phyloP scores from a whole-genome alignment of 1,140 invertebrate species.

The Nephotettix cincticeps region DNA sequence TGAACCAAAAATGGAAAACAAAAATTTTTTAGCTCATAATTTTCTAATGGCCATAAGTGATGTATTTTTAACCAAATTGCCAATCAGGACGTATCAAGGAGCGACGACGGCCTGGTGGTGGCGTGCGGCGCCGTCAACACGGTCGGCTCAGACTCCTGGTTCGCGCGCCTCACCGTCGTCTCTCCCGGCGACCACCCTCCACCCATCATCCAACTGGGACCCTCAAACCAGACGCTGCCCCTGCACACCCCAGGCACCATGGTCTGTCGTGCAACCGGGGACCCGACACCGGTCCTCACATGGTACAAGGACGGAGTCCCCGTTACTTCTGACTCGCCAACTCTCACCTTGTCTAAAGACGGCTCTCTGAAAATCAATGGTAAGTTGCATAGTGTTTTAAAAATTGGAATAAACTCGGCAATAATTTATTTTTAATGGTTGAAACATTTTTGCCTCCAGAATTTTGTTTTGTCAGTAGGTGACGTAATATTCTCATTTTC shows the following conservation, averaged over 20 bases:
- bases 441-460: too few relatives aligned
- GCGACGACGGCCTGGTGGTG: slow-evolving; percentile 63
- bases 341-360: slow-evolving; percentile 68
- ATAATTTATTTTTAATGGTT: too few relatives aligned
- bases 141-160: slow-evolving; percentile 72
- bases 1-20: too few relatives aligned
- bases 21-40: too few relatives aligned
- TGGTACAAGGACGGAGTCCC: slow-evolving; percentile 83
- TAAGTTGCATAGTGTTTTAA: slow-evolving; percentile 40
- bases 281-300: slow-evolving; percentile 73
- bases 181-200: slow-evolving; percentile 78
- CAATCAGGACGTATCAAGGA: slow-evolving; percentile 57
- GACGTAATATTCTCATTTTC: too few relatives aligned
- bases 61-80: too few relatives aligned
- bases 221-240: slow-evolving; percentile 87
- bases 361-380: slow-evolving; percentile 69
- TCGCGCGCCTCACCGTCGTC: slow-evolving; percentile 71
- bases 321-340: slow-evolving; percentile 56
- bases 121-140: slow-evolving; percentile 81
- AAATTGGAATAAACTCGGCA: too few relatives aligned
- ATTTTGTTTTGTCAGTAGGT: too few relatives aligned
- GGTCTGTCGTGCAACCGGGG: slow-evolving; percentile 72
- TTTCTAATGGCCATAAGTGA: too few relatives aligned
- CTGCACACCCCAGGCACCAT: slow-evolving; percentile 72
- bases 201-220: slow-evolving; percentile 83